Evolutionary conservation across 1,140 invertebrate genomes (phyloP), one percentile per base, ranked within the genome.

Genomic region (Asobara japonica): DNA sequence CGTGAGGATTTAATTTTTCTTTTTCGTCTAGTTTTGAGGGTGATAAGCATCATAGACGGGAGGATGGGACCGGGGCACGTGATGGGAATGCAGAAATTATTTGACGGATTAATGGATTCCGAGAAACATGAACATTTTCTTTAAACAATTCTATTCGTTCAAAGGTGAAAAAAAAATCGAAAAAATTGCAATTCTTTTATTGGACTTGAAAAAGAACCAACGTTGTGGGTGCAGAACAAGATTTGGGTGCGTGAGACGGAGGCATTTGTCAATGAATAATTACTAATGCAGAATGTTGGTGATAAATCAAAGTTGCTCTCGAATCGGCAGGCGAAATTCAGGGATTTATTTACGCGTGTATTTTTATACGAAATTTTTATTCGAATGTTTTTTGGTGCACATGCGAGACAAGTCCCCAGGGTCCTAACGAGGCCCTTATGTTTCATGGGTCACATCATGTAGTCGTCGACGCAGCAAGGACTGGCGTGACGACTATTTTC

Each of bases 341-440:
- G 16, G 3, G 27, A 20, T 18, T 41, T 65, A 27, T 36, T 36
- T 36, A 45, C 31, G 64, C 18, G 11, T 64, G 27, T 31, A n/a
- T n/a, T n/a, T n/a, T n/a, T 62, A 41, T 68, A 60, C n/a, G 7
- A 10, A 27, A 6, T 51, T 51, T 20, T 11, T 18, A 18, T 18
- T 51, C 48, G 1, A 60, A 13, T 1, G 60, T 13, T n/a, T n/a
- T n/a, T n/a, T n/a, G n/a, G n/a, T n/a, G 0, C 10, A 31, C 27
- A 30, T 31, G 45, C 64, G 31, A 72, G 70, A 72, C 70, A 72
- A 45, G 30, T 62, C 68, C 68, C 68, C 7, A 60, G 6, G 68
- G 51, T 60, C 41, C 11, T 62, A 70, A 70, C 68, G 68, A 70
- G 68, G 10, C 8, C 8, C 41, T 16, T 6, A n/a, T 48, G 10